Conservation (phyloP, 1,140 invertebrate species). For the Drosophila pectinifera region DNA sequence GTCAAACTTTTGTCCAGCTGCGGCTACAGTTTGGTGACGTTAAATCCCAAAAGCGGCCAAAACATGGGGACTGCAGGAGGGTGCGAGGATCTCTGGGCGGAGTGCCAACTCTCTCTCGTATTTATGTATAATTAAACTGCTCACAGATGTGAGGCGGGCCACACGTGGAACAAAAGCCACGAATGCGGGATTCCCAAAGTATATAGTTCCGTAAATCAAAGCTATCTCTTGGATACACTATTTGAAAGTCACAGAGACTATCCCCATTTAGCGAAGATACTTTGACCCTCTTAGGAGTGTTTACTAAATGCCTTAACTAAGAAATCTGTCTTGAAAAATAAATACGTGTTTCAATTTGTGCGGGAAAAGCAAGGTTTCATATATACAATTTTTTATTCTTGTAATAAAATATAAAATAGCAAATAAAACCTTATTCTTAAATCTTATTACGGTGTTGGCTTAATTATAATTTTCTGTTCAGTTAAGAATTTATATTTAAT, state of each 20-base stretch:
- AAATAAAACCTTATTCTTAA: not conserved
- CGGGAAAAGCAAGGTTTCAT: not conserved
- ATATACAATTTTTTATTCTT: not conserved
- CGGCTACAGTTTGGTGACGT: conserved; percentile 45
- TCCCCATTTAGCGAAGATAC: not conserved
- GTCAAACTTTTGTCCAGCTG: conserved; percentile 81
- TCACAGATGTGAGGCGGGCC: not conserved
- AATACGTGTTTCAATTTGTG: not conserved
- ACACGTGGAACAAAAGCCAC: not conserved
- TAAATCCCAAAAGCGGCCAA: conserved; percentile 4
- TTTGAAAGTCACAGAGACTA: not conserved
- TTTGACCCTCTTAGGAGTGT: not conserved
- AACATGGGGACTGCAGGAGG: not conserved
- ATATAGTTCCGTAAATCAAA: too few relatives aligned
- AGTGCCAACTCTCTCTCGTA: conserved; percentile 19
- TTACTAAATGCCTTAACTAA: not conserved
- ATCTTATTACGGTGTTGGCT: not conserved
- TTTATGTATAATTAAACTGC: conserved; percentile 55
- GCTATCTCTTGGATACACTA: not conserved
- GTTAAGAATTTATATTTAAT: too few relatives aligned
- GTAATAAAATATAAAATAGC: too few relatives aligned
- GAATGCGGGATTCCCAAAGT: not conserved
- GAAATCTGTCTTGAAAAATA: not conserved
- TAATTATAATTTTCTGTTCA: too few relatives aligned
- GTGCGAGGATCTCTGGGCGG: conserved; percentile 5